Evolutionary conservation across 2,113 vertebrate genomes (phyloP).

Genomic region (Symphodus melops): DNA sequence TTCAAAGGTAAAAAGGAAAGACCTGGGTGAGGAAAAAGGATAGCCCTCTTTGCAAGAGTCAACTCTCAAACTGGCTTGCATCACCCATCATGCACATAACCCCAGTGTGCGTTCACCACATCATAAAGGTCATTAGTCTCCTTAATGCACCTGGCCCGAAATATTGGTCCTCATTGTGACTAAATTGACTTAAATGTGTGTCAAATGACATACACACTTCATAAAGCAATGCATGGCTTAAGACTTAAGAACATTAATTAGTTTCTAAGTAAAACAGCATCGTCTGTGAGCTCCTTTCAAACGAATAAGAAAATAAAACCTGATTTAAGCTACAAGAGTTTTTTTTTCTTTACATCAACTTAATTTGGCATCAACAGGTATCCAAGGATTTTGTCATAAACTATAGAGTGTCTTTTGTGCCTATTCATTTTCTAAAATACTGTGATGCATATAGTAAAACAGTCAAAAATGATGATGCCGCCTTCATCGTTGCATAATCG

Average conservation of each 20-base stretch:
- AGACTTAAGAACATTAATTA: neutral
- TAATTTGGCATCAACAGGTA: slow-evolving; percentile 47
- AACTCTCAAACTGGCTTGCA: slow-evolving; percentile 42
- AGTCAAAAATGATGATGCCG: slow-evolving; percentile 27
- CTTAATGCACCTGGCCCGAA: neutral
- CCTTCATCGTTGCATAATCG: slow-evolving; percentile 61
- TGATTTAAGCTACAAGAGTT: neutral
- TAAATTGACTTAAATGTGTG: slow-evolving; percentile 16
- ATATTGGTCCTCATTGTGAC: neutral
- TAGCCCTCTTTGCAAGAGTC: slow-evolving; percentile 55
- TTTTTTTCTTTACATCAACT: neutral
- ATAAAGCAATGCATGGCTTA: slow-evolving; percentile 1
- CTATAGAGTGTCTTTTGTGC: neutral
- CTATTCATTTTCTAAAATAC: neutral
- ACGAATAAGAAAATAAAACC: neutral
- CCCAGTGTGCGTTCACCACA: slow-evolving; percentile 9
- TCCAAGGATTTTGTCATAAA: neutral
- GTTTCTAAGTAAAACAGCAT: neutral
- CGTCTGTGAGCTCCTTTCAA: neutral
- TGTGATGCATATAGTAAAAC: slow-evolving; percentile 13
- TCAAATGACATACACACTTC: slow-evolving; percentile 3
- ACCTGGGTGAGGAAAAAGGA: slow-evolving; percentile 56
- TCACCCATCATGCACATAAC: slow-evolving; percentile 32
- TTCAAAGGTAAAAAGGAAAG: slow-evolving; percentile 78
- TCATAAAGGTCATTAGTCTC: slow-evolving; percentile 32